Conservation (phyloP, 2,113 vertebrate species). For the Anguilla rostrata region DNA sequence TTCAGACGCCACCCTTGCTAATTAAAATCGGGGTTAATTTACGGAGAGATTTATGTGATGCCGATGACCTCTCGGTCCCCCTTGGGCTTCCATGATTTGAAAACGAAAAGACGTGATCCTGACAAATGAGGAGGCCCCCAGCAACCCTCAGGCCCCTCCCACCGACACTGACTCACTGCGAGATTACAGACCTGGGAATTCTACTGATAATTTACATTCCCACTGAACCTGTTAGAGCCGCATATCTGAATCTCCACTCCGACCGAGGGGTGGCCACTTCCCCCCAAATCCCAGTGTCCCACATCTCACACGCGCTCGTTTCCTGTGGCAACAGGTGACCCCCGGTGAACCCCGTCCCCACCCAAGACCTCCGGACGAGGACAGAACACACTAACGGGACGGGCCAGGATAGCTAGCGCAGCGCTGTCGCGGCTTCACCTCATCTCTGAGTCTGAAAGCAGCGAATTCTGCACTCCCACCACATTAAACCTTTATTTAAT, state of each 20-base stretch:
- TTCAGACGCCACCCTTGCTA: constrained; percentile 1
- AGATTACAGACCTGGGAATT: constrained; percentile 6
- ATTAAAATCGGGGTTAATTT: not conserved
- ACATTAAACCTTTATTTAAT: not conserved
- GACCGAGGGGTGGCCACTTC: not conserved
- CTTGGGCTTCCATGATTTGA: not conserved
- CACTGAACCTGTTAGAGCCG: not conserved
- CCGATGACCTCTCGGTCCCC: not conserved
- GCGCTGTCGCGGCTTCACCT: not conserved
- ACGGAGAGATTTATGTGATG: not conserved
- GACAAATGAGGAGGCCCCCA: not conserved
- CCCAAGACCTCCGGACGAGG: not conserved
- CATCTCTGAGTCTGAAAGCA: not conserved
- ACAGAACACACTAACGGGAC: not conserved
- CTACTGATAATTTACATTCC: not conserved
- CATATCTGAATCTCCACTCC: not conserved
- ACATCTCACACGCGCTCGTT: not conserved
- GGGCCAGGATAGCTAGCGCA: too few relatives aligned
- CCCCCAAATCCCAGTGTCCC: not conserved
- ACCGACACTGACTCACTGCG: not conserved
- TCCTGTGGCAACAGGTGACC: not conserved
- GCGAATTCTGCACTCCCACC: not conserved
- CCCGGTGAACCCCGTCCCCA: not conserved
- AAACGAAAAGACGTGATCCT: not conserved
- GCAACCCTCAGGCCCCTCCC: not conserved